Conservation (phyloP, 2,797 vertebrate species). For the Onychomys arenicola region DNA sequence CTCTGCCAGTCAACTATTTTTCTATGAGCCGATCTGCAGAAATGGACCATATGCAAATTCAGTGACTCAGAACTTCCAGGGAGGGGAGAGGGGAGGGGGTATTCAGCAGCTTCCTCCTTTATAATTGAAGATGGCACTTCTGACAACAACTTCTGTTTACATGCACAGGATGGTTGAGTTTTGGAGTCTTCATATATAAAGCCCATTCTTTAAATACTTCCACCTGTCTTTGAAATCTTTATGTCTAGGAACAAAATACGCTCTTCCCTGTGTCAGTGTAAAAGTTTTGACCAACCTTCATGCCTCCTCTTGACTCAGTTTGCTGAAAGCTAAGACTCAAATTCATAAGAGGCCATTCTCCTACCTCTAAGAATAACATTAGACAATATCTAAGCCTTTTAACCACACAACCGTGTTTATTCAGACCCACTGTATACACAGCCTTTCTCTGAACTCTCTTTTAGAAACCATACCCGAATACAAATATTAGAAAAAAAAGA, state of each 20-base stretch:
- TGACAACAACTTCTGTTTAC: conserved; percentile 6
- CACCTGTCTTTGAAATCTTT: conserved; percentile 50
- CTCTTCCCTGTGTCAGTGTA: not conserved
- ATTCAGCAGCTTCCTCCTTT: not conserved
- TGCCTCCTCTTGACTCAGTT: conserved; percentile 21
- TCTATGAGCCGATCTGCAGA: not conserved
- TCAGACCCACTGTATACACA: not conserved
- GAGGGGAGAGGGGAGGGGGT: not conserved
- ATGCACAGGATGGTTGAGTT: not conserved
- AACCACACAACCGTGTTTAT: not conserved
- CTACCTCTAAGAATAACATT: conserved; percentile 12
- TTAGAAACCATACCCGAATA: conserved; percentile 6
- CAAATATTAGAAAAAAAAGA: not conserved
- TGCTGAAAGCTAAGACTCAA: conserved; percentile 42
- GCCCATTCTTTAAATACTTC: conserved; percentile 47
- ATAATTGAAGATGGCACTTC: not conserved
- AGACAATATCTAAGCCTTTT: not conserved
- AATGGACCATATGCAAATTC: not conserved
- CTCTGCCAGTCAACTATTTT: conserved; percentile 49
- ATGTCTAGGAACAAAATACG: conserved; percentile 30
- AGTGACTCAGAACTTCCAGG: not conserved
- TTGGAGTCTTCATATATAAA: conserved; percentile 47
- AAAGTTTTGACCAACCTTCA: not conserved
- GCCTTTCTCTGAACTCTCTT: not conserved
- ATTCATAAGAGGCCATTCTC: conserved; percentile 2